phyloP scores from a whole-genome alignment of 37 sponge, comb jelly and placozoan genomes.

The Corticium candelabrum region DNA sequence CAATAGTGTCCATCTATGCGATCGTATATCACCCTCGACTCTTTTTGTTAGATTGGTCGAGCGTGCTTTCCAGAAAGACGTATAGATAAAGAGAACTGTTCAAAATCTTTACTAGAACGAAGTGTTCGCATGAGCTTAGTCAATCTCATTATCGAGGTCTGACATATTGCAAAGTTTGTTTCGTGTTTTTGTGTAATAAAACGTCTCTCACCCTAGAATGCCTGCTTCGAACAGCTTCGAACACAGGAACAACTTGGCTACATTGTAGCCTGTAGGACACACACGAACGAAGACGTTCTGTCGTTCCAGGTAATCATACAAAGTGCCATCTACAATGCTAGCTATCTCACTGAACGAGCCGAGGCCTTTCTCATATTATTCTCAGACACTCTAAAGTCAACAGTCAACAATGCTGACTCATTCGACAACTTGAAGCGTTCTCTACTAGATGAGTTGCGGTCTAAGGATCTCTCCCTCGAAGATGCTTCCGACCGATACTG shows the following conservation, averaged over 20 bases:
- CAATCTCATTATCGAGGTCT: too few species aligned
- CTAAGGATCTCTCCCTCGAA: slow-evolving; percentile 23
- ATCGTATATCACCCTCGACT: too few species aligned
- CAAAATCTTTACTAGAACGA: too few species aligned
- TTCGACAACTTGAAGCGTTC: neutral
- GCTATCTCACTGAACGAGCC: slow-evolving; percentile 20
- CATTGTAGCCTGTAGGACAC: slow-evolving; percentile 35
- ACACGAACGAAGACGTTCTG: neutral
- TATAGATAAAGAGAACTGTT: too few species aligned
- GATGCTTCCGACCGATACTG: slow-evolving; percentile 38
- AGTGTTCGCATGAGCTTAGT: too few species aligned
- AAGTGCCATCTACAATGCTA: slow-evolving; percentile 35
- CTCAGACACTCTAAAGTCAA: neutral
- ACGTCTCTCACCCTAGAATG: slow-evolving; percentile 24
- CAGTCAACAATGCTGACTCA: neutral
- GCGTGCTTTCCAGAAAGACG: too few species aligned
- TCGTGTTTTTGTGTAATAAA: too few species aligned
- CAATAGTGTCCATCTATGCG: too few species aligned
- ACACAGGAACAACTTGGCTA: slow-evolving; percentile 76
- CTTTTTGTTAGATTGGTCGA: too few species aligned
- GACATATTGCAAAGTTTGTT: too few species aligned
- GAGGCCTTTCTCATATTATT: slow-evolving; percentile 30
- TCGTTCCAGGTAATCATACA: slow-evolving; percentile 51
- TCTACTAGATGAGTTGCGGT: slow-evolving; percentile 7
- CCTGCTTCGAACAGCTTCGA: slow-evolving; percentile 62